Base-by-base conservation (phyloP, 2,888 invertebrate genomes). In the Caradrina clavipalpis region DNA sequence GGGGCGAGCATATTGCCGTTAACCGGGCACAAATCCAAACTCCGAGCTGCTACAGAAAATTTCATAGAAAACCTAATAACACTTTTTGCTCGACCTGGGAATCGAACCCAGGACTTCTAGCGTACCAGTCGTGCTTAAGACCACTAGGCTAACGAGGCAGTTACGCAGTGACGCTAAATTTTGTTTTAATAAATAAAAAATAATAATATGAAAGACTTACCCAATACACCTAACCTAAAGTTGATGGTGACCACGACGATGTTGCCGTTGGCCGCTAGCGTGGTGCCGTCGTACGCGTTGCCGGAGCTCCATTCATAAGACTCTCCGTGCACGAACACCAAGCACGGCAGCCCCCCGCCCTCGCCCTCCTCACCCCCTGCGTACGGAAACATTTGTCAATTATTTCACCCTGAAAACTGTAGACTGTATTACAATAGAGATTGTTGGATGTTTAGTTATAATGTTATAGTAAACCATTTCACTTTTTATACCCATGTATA, bases 271-370 rank as follows among this genome's bases (percentile, higher is more conserved):
- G 99, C 98, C 61, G 99, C 99, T 74, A 99, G 96, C 51, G 99
- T 98, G 70, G 99, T 99, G 79, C 99, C 99, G 94, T 99, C 99
- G 94, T 99, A 99, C 21, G 99, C 98, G 96, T 99, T 99, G 73
- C 99, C 99, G 54, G 99, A 98, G 92, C 99, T 99, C 98, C 99
- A 99, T 91, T 99, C 99, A 94, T 98, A 99, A 35, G 99, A 99
- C 93, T 99, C 99, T 63, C 99, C 99, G 91, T 99, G 99, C 84
- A 99, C 97, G 91, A 98, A 98, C 68, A 99, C 97, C 89, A 99
- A 96, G 68, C 99, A 98, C 74, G 99, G 98, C 87, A 98, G 94
- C 80, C 97, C 96, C 82, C 90, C 92, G 71, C 96, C 96, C 86
- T 96, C 97, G 71, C 89, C 89, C 49, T 90, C 92, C 83, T 93